These are phyloP conservation scores for Lagodon rhomboides DNA, from an alignment of 2,797 vertebrate species.

Conservation along the genomic window DNA sequence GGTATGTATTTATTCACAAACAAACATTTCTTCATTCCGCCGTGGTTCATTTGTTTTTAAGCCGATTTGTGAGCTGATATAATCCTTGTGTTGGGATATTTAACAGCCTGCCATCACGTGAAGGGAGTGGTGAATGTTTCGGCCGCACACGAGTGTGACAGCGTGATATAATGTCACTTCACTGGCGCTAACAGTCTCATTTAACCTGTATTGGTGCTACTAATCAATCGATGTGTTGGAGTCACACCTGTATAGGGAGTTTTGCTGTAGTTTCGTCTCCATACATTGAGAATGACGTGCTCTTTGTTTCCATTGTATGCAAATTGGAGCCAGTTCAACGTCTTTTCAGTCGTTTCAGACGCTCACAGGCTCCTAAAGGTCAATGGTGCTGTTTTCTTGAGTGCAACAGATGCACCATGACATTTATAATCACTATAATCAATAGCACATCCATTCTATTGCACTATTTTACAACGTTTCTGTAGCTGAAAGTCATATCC, in stretches of 20 bases:
- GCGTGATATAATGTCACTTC: neutral
- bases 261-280: accelerated
- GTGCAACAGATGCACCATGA: neutral
- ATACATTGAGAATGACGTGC: accelerated
- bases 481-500: neutral
- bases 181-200: neutral
- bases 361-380: neutral
- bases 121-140: slow-evolving; percentile 61
- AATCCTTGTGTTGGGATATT: slow-evolving; percentile 39
- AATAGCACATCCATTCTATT: neutral
- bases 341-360: neutral
- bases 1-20: slow-evolving; percentile 84
- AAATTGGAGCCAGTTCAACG: neutral
- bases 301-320: slow-evolving; percentile 24
- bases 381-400: neutral
- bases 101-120: slow-evolving; percentile 47
- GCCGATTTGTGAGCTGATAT: slow-evolving; percentile 27
- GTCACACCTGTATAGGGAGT: neutral
- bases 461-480: neutral
- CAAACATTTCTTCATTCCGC: too few species aligned
- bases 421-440: neutral
- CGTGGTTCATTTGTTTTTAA: slow-evolving; percentile 6
- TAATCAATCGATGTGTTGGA: neutral
- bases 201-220: neutral
- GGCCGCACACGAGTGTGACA: neutral